Evolutionary conservation across 30 jellyfish, hydroid and myxozoan genomes (phyloP).

Genomic region (Aurelia aurita): DNA sequence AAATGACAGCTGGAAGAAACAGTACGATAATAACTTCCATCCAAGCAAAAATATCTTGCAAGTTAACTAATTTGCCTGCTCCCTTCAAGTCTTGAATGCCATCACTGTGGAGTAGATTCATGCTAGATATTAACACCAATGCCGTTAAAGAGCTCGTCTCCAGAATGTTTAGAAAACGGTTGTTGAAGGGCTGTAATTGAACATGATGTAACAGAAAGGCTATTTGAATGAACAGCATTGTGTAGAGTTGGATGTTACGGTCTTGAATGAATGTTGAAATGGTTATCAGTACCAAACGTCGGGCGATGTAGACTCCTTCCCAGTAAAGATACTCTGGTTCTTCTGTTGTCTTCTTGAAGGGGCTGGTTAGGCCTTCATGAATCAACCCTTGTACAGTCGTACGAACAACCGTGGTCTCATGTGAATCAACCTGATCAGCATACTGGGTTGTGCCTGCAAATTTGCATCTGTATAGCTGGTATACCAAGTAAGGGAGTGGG

Average conservation of each 20-base stretch:
- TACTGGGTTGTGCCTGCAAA: neutral
- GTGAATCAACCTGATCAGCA: neutral
- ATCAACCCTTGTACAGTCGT: neutral
- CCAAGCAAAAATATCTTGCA: conserved; percentile 17
- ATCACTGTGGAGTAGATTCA: neutral
- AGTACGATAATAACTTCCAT: neutral
- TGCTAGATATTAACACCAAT: conserved; percentile 3
- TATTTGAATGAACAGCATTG: neutral
- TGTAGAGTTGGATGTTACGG: conserved; percentile 18
- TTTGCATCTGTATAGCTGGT: neutral
- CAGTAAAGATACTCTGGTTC: conserved; percentile 6
- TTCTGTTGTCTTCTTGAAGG: conserved; percentile 15
- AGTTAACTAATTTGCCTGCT: neutral
- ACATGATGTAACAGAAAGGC: conserved; percentile 53
- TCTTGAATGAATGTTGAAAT: neutral
- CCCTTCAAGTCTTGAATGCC: no score
- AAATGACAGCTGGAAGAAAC: neutral
- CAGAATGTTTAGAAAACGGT: conserved; percentile 10
- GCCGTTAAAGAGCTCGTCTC: conserved; percentile 31
- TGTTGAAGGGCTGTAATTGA: conserved; percentile 49
- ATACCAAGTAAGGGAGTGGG: conserved; percentile 23
- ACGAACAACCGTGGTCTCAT: no score
- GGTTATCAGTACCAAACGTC: conserved; percentile 19
- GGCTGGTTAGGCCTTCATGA: neutral
- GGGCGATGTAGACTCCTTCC: conserved; percentile 48